Evolutionary conservation across 2,113 vertebrate species (phyloP).

Genomic region (Datnioides undecimradiatus): DNA sequence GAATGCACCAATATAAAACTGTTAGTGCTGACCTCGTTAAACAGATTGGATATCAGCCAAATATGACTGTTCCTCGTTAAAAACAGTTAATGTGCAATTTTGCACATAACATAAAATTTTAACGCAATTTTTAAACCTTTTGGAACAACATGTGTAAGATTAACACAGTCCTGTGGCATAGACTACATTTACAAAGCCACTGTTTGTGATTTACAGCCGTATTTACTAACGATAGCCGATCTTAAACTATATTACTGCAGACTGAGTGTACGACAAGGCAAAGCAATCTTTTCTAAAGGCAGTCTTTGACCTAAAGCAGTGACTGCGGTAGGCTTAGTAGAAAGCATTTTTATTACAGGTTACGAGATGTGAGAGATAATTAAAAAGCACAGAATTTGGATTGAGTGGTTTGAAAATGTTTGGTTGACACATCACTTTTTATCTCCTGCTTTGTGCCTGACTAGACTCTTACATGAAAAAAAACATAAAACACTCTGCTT

Average conservation of each 20-base stretch:
- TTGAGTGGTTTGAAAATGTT: background rate
- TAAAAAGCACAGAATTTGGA: background rate
- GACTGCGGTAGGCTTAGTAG: background rate
- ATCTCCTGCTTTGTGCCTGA: background rate
- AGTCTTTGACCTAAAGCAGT: background rate
- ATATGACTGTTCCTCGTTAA: background rate
- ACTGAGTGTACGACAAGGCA: background rate
- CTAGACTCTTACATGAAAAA: background rate
- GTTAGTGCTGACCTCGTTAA: background rate
- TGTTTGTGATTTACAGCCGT: background rate
- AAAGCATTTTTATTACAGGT: background rate
- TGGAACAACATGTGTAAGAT: background rate
- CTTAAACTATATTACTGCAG: background rate
- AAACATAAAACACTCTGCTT: background rate
- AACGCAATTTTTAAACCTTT: background rate
- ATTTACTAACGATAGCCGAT: background rate
- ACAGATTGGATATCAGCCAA: background rate
- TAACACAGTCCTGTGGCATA: background rate
- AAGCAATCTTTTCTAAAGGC: background rate
- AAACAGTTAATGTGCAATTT: background rate
- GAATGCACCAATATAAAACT: background rate
- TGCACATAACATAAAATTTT: background rate
- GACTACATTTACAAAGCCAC: background rate
- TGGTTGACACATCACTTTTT: background rate
- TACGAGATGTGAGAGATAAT: background rate